Evolutionary conservation across 2,888 invertebrate species (phyloP).

Genomic region (Drosophila paramelanica): DNA sequence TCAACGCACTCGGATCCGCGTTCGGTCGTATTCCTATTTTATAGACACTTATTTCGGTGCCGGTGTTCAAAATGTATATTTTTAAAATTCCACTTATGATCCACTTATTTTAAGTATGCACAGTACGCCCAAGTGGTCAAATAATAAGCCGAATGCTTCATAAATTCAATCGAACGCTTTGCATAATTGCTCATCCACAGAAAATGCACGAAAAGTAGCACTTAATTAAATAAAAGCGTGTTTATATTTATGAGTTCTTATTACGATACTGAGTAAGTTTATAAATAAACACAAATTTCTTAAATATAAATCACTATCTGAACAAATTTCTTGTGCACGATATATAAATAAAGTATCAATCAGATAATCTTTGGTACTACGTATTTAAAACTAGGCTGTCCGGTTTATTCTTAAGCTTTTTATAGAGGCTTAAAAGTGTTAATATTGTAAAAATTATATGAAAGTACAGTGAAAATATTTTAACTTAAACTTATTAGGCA

Average conservation of each 20-base stretch:
- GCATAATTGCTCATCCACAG: slow-evolving; percentile 29
- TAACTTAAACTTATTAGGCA: too few relatives aligned
- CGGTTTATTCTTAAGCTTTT: too few relatives aligned
- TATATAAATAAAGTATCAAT: too few relatives aligned
- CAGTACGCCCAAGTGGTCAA: slow-evolving; percentile 36
- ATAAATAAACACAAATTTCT: slow-evolving; percentile 46
- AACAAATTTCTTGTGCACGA: not conserved
- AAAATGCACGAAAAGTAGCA: slow-evolving; percentile 5
- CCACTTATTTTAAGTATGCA: slow-evolving; percentile 48
- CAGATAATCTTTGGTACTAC: too few relatives aligned
- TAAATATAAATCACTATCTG: not conserved
- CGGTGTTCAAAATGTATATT: slow-evolving; percentile 18
- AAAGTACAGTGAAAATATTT: too few relatives aligned
- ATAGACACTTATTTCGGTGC: slow-evolving; percentile 31
- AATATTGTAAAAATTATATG: too few relatives aligned
- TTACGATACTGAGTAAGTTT: slow-evolving; percentile 83
- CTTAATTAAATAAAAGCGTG: slow-evolving; percentile 26
- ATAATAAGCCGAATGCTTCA: slow-evolving; percentile 22
- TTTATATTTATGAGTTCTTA: slow-evolving; percentile 81
- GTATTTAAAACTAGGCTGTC: too few relatives aligned
- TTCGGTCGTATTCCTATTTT: slow-evolving; percentile 15
- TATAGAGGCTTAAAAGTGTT: too few relatives aligned
- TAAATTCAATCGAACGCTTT: slow-evolving; percentile 24
- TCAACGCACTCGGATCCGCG: slow-evolving; percentile 22
- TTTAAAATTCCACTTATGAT: slow-evolving; percentile 43